These are phyloP conservation scores for Heteropelma amictum DNA, from an alignment of 2,888 invertebrate genomes.

Conservation along the genomic window DNA sequence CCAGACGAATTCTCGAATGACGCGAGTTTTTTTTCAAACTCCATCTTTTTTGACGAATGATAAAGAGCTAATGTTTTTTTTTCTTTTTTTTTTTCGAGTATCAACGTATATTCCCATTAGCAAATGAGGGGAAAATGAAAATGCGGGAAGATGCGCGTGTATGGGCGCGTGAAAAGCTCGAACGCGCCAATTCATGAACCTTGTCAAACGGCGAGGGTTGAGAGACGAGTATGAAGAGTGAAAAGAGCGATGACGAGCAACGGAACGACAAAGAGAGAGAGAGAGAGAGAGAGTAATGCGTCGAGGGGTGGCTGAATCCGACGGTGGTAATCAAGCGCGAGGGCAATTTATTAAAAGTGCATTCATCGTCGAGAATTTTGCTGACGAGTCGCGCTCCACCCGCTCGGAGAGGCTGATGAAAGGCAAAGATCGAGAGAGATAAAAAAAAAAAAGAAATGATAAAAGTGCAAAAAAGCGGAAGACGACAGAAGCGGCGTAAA, in stretches of 20 bases:
- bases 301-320: constrained; percentile 54
- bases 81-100: no score
- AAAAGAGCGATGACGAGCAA: constrained; percentile 8
- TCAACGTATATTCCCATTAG: not conserved
- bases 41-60: no score
- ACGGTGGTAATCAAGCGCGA: constrained; percentile 65
- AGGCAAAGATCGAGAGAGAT: constrained; percentile 10
- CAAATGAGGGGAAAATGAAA: constrained; percentile 2
- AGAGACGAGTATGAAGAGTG: constrained; percentile 39
- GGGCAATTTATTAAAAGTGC: constrained; percentile 76
- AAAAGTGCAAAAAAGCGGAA: constrained; percentile 27
- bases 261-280: constrained; percentile 39
- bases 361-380: constrained; percentile 72
- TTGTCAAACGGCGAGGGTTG: constrained; percentile 40
- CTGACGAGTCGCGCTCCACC: constrained; percentile 69
- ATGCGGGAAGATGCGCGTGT: not conserved
- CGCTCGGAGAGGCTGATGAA: constrained; percentile 46
- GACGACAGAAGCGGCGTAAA: constrained; percentile 33
- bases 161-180: constrained; percentile 1
- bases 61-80: no score
- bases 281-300: constrained; percentile 30
- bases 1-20: no score
- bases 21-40: no score
- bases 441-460: constrained; percentile 36
- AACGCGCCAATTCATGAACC: constrained; percentile 40